These are phyloP conservation scores for Gadus chalcogrammus DNA, from an alignment of 2,113 vertebrate species.

Conservation along the genomic window DNA sequence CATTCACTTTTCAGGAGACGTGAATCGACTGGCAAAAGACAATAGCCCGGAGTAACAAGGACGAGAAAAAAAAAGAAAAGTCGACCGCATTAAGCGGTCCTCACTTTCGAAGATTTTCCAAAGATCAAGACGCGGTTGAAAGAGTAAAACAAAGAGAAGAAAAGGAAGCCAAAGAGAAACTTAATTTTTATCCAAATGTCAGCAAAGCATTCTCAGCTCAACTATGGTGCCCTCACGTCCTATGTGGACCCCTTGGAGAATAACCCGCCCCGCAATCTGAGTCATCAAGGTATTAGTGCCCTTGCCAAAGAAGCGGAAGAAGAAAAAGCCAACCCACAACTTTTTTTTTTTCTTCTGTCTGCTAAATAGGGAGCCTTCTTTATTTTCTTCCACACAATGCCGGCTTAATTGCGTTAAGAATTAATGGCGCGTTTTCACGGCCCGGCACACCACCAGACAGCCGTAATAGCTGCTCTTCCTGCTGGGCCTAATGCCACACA, in stretches of 20 bases:
- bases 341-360: slow-evolving; percentile 72
- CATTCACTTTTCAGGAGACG: no score
- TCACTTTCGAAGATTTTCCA: no score
- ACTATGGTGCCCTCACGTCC: slow-evolving; percentile 34
- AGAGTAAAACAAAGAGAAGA: background rate
- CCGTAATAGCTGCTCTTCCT: slow-evolving; percentile 86
- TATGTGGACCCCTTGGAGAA: slow-evolving; percentile 48
- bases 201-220: slow-evolving; percentile 37
- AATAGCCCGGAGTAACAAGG: no score
- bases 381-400: slow-evolving; percentile 92
- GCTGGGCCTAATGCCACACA: slow-evolving; percentile 86
- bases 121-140: no score
- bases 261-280: slow-evolving; percentile 67
- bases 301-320: slow-evolving; percentile 62
- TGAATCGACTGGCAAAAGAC: no score
- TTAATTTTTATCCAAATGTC: slow-evolving; percentile 29
- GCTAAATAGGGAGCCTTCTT: slow-evolving; percentile 87
- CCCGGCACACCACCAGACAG: slow-evolving; percentile 90
- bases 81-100: no score
- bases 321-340: background rate
- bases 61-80: no score
- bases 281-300: slow-evolving; percentile 85
- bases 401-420: slow-evolving; percentile 93
- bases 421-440: slow-evolving; percentile 91
- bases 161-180: slow-evolving; percentile 8